These are phyloP conservation scores for Cyprinella venusta DNA, from an alignment of 2,797 vertebrate species.

Conservation along the genomic window DNA sequence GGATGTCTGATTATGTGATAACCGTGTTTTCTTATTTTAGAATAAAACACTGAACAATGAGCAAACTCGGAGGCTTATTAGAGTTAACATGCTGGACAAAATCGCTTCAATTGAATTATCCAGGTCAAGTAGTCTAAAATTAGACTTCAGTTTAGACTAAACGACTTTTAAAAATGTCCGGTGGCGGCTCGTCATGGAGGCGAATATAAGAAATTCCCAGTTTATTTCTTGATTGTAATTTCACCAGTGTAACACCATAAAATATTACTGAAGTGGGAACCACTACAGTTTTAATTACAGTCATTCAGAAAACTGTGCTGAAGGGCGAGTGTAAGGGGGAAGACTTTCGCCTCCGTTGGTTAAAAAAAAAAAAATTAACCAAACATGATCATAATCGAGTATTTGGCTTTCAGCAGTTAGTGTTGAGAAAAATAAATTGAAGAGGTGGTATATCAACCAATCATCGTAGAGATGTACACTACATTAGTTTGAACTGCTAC, in stretches of 20 bases:
- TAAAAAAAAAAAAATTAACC: neutral
- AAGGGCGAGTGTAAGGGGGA: neutral
- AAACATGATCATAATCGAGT: neutral
- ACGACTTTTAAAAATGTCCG: neutral
- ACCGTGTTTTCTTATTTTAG: constrained; percentile 28
- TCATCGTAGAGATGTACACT: neutral
- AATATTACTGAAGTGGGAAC: too few relatives aligned
- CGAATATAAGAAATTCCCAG: neutral
- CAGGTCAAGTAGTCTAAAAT: neutral
- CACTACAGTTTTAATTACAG: too few relatives aligned
- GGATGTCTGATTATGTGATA: constrained; percentile 49
- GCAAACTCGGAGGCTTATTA: neutral
- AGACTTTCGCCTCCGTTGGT: neutral
- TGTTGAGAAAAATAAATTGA: neutral
- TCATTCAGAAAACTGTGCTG: neutral
- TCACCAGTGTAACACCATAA: neutral
- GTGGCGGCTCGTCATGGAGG: neutral
- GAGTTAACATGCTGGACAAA: neutral
- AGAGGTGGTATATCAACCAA: neutral
- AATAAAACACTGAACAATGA: constrained; percentile 7
- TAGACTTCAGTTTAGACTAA: neutral
- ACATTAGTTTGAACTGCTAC: neutral
- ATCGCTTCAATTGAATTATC: neutral
- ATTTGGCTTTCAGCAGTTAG: neutral
- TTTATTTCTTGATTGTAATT: neutral